A percentile compares a stretch with the other conserved stretches of the same genome.
phyloP scores from a whole-genome alignment of 2,797 vertebrate genomes.

The Sebastes jordani region DNA sequence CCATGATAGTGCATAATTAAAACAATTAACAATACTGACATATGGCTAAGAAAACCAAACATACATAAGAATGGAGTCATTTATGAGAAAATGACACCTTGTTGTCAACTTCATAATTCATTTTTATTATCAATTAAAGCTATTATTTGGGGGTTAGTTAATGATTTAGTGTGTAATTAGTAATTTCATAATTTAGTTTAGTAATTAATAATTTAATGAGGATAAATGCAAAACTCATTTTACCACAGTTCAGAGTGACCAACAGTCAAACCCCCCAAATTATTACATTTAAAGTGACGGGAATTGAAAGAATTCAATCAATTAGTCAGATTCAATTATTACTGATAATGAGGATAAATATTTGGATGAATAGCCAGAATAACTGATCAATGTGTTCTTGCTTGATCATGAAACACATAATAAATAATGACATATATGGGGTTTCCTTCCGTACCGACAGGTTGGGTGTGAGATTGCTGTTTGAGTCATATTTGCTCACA shows the following conservation, averaged over 20 bases:
- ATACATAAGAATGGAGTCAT: background rate
- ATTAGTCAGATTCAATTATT: background rate
- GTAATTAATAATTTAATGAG: background rate
- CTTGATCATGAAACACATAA: background rate
- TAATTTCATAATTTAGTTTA: background rate
- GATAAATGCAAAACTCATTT: background rate
- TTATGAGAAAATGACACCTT: background rate
- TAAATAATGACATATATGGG: background rate
- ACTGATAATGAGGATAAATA: background rate
- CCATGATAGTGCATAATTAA: too few relatives aligned
- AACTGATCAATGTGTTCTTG: background rate
- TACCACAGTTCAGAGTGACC: background rate
- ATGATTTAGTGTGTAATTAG: background rate
- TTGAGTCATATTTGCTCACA: conserved; percentile 27
- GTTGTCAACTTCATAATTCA: background rate
- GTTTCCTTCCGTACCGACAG: conserved; percentile 10
- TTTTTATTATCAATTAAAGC: background rate
- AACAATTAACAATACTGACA: background rate
- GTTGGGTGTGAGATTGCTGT: conserved; percentile 21
- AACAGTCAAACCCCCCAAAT: background rate
- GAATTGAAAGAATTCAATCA: background rate
- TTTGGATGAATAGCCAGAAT: background rate
- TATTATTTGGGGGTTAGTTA: background rate
- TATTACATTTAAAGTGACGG: background rate
- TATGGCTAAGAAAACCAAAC: background rate